Conservation (phyloP, 2,888 invertebrate species). For the Acanthosepion pharaonis region DNA sequence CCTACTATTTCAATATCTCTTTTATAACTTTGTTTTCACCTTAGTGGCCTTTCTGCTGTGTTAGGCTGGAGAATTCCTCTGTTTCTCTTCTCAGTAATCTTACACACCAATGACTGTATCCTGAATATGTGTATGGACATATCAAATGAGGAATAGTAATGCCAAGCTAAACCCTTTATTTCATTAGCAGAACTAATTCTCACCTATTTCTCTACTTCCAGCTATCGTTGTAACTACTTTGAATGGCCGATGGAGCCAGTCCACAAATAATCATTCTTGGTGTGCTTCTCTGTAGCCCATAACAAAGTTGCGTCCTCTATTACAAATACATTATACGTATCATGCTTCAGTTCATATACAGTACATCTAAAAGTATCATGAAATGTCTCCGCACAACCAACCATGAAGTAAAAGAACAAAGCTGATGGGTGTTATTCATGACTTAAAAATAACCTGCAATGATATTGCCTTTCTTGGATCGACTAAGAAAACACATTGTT, state of each 20-base stretch:
- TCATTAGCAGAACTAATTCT: constrained; percentile 33
- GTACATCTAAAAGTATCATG: neutral
- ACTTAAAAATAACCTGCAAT: neutral
- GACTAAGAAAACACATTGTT: neutral
- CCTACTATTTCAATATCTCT: too few relatives aligned
- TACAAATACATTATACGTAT: neutral
- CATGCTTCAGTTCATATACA: neutral
- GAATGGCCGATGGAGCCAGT: neutral
- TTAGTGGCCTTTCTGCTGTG: too few relatives aligned
- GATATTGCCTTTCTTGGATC: constrained; percentile 4
- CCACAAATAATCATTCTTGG: neutral
- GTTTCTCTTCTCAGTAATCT: too few relatives aligned
- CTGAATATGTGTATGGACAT: neutral
- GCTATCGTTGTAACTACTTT: neutral
- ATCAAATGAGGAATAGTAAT: neutral
- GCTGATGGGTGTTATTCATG: constrained; percentile 6
- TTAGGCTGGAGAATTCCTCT: too few relatives aligned
- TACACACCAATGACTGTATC: too few relatives aligned
- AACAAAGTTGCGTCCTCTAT: constrained; percentile 33
- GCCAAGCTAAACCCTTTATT: neutral
- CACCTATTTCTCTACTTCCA: neutral
- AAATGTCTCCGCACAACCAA: neutral
- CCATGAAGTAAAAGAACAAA: neutral
- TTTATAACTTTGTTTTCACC: too few relatives aligned
- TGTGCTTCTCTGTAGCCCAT: neutral